phyloP scores from a whole-genome alignment of 2,888 invertebrate genomes.

The Nephrotoma guestfalica region DNA sequence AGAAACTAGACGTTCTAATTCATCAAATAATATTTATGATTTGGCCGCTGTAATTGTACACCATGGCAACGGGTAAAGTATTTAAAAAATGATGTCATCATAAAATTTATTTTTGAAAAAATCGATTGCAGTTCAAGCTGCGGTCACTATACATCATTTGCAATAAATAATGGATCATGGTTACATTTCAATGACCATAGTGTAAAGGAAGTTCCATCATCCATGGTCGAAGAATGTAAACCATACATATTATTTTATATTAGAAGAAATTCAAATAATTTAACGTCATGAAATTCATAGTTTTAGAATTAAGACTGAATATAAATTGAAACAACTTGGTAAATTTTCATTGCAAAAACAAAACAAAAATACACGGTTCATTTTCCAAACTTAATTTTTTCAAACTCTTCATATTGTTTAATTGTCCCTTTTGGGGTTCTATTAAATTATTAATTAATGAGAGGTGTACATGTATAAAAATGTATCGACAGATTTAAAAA shows the following conservation, averaged over 20 bases:
- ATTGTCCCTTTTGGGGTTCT: background rate
- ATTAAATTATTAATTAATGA: background rate
- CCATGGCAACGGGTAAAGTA: conserved; percentile 57
- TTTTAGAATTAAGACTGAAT: conserved; percentile 12
- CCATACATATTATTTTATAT: conserved; percentile 79
- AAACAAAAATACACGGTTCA: background rate
- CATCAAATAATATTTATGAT: conserved; percentile 55
- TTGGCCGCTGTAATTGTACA: conserved; percentile 69
- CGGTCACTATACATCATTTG: conserved; percentile 76
- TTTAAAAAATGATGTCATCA: background rate
- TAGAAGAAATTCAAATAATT: conserved; percentile 38
- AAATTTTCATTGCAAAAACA: background rate
- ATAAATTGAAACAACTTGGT: background rate
- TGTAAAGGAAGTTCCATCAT: conserved; percentile 43
- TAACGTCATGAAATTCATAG: conserved; percentile 11
- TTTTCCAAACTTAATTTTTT: background rate
- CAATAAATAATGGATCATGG: conserved; percentile 65
- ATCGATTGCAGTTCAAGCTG: conserved; percentile 51
- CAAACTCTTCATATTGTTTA: background rate
- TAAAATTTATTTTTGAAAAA: background rate
- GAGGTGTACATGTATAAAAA: background rate
- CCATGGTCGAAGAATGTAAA: conserved; percentile 60
- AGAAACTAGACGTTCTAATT: conserved; percentile 47
- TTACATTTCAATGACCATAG: conserved; percentile 77
- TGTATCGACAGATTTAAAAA: background rate